Base-by-base conservation (phyloP, 1,140 invertebrate genomes). In the Diuraphis noxia region DNA sequence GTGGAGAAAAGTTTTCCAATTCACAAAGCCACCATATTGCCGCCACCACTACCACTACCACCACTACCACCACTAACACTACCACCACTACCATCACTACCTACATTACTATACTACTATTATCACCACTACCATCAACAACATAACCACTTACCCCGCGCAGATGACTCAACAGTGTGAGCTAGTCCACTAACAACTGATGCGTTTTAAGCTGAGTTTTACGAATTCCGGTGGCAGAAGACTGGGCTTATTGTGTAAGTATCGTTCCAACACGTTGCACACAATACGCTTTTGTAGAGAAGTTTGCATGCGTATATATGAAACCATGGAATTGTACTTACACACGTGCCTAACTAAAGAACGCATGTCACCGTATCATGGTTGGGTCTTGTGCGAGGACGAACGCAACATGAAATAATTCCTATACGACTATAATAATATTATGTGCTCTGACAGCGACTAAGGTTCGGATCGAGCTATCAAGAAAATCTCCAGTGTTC, bases 1-100 rank as follows among this genome's bases (percentile, higher is more conserved):
- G 41, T 34, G 46, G 38, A 41, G 52, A 43, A 88, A 88, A 88
- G 87, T 88, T 88, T 88, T 88, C 56, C 63, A 72, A 88, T 88
- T 88, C 63, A 38, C 87, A 40, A 72, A 63, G 72, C 87, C 49
- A 38, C 87, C 87, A 63, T 88, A 88, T 88, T 72, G 84, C 84
- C 40, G n/a, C 81, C 6, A 17, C 40, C 34, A 36, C 56, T 13
- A 4, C 30, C 25, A 30, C 30, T 13, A 4, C 30, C 30, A n/a
- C n/a, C 77, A 23, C 34, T 21, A 79, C 72, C 6, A 21, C 38
- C 13, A 30, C 40, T 46, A 23, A 9, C 10, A 13, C 30, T 9
- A 10, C 30, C n/a, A 13, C 13, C 13, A n/a, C n/a, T 36, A 23
- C 34, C 25, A 72, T 25, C 17, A 88, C 86, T 34, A 46, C 49